A percentile compares a stretch with the other conserved stretches of the same genome.
Conservation (phyloP, 2,888 invertebrate species). For the Baccha elongata region DNA sequence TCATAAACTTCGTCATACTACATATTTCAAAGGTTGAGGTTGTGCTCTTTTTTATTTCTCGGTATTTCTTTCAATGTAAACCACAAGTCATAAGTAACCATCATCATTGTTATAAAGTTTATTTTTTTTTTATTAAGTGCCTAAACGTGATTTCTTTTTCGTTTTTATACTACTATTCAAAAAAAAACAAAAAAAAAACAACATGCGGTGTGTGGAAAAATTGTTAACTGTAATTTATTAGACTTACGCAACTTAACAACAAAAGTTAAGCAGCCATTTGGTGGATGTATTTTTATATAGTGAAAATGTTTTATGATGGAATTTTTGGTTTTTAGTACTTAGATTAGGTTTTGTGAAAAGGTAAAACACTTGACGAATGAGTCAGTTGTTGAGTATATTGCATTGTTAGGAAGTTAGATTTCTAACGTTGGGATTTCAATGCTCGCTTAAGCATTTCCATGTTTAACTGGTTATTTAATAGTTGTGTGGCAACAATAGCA, state of each 20-base stretch:
- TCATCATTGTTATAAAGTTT: constrained; percentile 39
- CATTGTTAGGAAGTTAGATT: constrained; percentile 44
- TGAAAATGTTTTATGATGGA: constrained; percentile 55
- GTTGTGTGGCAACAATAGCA: constrained; percentile 45
- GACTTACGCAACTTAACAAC: constrained; percentile 50
- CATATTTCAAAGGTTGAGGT: constrained; percentile 47
- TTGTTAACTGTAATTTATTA: constrained; percentile 64
- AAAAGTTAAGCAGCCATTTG: constrained; percentile 46
- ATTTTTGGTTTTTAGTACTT: constrained; percentile 28
- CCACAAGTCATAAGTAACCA: constrained; percentile 38
- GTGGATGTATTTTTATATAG: constrained; percentile 33
- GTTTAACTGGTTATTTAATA: neutral
- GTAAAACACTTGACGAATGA: constrained; percentile 49
- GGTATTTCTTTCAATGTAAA: constrained; percentile 10
- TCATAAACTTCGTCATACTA: neutral
- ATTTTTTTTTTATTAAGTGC: constrained; percentile 49
- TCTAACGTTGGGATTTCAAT: constrained; percentile 29
- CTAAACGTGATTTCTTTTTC: constrained; percentile 63
- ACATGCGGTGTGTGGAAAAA: constrained; percentile 31
- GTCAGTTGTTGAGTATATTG: constrained; percentile 28
- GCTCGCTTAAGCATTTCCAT: constrained; percentile 6
- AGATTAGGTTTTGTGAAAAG: constrained; percentile 21
- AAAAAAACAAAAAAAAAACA: constrained; percentile 12
- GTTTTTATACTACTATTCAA: no score
- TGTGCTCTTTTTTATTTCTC: constrained; percentile 19